These are phyloP conservation scores for Melanerpes aurifrons DNA, from an alignment of 2,113 vertebrate species.

Conservation along the genomic window DNA sequence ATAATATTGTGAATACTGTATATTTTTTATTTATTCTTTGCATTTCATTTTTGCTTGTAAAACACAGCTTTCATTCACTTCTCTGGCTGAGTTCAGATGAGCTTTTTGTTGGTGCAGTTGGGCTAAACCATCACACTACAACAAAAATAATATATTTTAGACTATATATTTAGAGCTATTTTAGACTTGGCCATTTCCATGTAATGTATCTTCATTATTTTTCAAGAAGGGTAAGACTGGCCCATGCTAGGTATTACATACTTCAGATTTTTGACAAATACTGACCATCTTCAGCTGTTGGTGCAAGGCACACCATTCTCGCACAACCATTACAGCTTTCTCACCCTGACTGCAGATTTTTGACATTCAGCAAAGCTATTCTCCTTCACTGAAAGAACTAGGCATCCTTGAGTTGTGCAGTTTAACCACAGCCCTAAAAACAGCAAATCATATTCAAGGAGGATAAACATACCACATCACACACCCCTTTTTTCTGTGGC, in stretches of 20 bases:
- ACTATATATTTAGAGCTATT: background rate
- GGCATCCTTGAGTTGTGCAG: background rate
- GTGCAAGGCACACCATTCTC: background rate
- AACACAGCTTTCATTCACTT: too few relatives aligned
- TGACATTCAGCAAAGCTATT: background rate
- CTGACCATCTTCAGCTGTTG: background rate
- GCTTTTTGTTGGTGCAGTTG: too few relatives aligned
- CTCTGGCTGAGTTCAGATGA: too few relatives aligned
- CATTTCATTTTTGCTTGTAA: too few relatives aligned
- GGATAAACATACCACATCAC: background rate
- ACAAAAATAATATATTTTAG: too few relatives aligned
- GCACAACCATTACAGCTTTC: background rate
- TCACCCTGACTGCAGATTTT: background rate
- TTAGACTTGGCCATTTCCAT: background rate
- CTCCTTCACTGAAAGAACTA: background rate
- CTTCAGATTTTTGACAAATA: background rate
- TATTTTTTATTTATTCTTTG: too few relatives aligned
- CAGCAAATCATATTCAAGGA: background rate
- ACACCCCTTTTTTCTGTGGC: background rate
- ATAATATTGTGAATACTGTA: too few relatives aligned
- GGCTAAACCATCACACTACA: too few relatives aligned
- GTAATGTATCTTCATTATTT: background rate
- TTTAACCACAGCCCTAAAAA: background rate
- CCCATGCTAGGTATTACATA: background rate
- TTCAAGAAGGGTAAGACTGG: background rate